Percentiles rank a stretch among this genome's conserved stretches.
Evolutionary conservation across 53 echinoderm and acorn worm genomes (phyloP).

Genomic region (Luidia sarsii): DNA sequence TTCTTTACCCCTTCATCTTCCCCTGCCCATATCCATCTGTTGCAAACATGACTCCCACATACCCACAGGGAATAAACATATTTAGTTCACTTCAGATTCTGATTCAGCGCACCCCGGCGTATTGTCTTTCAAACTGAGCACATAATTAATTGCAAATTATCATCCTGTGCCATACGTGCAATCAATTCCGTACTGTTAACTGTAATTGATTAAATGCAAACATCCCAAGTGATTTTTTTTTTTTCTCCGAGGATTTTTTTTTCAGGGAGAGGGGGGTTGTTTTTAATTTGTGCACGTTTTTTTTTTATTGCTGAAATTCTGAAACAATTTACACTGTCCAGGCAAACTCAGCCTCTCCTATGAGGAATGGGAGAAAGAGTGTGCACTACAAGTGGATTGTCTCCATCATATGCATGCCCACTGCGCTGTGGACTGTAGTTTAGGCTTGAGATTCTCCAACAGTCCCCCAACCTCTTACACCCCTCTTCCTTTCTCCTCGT

Average conservation of each 20-base stretch:
- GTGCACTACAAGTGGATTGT: no score
- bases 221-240: background rate
- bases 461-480: no score
- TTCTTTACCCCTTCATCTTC: no score
- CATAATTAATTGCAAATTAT: conserved; percentile 45
- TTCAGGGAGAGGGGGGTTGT: no score
- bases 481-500: no score
- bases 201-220: conserved; percentile 27
- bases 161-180: conserved; percentile 9
- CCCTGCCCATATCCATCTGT: background rate
- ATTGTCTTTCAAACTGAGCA: conserved; percentile 38
- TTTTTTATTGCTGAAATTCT: background rate
- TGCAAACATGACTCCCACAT: conserved; percentile 25
- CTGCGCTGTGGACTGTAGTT: no score
- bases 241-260: background rate
- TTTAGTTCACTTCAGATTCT: conserved; percentile 32
- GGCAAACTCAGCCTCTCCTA: no score
- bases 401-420: no score
- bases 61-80: conserved; percentile 15
- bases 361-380: no score
- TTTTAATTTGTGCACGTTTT: background rate
- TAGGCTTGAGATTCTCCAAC: background rate
- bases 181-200: conserved; percentile 44
- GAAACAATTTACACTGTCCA: no score
- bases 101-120: background rate